Evolutionary conservation across 2,888 invertebrate species (phyloP).

Genomic region (Cephus sareptanus): DNA sequence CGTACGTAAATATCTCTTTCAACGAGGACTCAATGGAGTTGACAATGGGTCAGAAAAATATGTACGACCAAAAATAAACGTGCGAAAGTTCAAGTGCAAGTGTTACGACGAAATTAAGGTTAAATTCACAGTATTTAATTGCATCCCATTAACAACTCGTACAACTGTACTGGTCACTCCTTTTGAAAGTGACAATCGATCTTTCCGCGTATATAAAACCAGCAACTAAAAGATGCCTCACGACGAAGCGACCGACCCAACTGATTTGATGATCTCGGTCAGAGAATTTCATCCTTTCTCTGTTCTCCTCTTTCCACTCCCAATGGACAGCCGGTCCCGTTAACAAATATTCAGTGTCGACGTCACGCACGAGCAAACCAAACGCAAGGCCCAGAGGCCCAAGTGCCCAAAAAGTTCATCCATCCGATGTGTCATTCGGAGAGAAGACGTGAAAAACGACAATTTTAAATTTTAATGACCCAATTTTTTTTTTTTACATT

Average conservation of each 20-base stretch:
- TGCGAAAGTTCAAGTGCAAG: background rate
- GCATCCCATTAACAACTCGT: background rate
- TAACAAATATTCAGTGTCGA: constrained; percentile 32
- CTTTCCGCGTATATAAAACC: background rate
- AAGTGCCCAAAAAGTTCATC: background rate
- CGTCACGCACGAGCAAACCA: background rate
- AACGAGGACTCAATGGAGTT: background rate
- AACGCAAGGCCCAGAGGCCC: background rate
- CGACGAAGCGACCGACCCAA: background rate
- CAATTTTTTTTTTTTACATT: background rate
- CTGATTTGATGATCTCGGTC: constrained; percentile 29
- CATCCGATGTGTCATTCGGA: background rate
- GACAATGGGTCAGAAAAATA: background rate
- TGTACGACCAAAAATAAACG: background rate
- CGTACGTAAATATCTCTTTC: background rate
- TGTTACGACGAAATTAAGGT: background rate
- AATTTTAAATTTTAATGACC: background rate
- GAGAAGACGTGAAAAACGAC: background rate
- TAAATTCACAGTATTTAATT: background rate
- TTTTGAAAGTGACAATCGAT: background rate
- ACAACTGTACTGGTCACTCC: background rate
- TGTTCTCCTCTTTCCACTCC: constrained; percentile 22
- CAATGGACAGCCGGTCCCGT: constrained; percentile 33
- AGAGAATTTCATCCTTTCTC: constrained; percentile 33
- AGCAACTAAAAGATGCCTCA: background rate